These are phyloP conservation scores for Cyprinus carpio DNA, from an alignment of 2,113 vertebrate genomes.

Conservation along the genomic window DNA sequence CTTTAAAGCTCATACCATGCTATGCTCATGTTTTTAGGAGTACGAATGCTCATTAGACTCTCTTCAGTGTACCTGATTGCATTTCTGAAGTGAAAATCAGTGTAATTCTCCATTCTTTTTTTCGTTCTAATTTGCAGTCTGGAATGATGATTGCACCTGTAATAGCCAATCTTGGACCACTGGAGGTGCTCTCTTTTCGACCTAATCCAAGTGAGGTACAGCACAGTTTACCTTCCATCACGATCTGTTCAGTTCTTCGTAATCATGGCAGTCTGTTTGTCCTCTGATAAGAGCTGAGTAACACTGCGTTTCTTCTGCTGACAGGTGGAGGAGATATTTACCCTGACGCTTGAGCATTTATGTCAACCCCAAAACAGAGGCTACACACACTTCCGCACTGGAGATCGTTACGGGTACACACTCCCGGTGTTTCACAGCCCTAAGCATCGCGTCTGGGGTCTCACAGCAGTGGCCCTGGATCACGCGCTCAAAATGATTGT, in stretches of 20 bases:
- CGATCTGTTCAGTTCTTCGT: neutral
- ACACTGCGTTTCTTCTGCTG: neutral
- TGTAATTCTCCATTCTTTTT: neutral
- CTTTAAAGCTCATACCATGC: too few relatives aligned
- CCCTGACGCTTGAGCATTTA: slow-evolving; percentile 81
- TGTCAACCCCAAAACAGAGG: slow-evolving; percentile 79
- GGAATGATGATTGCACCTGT: slow-evolving; percentile 82
- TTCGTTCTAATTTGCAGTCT: slow-evolving; percentile 67
- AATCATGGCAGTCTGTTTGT: neutral
- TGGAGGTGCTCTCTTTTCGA: slow-evolving; percentile 79
- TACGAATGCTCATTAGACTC: too few relatives aligned
- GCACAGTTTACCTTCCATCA: neutral
- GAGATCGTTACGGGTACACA: slow-evolving; percentile 79
- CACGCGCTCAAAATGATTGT: slow-evolving; percentile 77
- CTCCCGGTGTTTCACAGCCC: slow-evolving; percentile 84
- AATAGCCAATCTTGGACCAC: slow-evolving; percentile 82
- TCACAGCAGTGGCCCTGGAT: slow-evolving; percentile 83
- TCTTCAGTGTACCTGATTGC: too few relatives aligned
- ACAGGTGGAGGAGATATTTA: slow-evolving; percentile 90
- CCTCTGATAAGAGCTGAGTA: too few relatives aligned
- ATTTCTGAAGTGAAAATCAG: too few relatives aligned
- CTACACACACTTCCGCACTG: slow-evolving; percentile 85
- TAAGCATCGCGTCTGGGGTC: slow-evolving; percentile 88
- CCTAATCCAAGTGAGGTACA: slow-evolving; percentile 86
- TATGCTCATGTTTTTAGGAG: too few relatives aligned